Base-by-base conservation (phyloP, 2,797 vertebrate species). In the Crenichthys baileyi region DNA sequence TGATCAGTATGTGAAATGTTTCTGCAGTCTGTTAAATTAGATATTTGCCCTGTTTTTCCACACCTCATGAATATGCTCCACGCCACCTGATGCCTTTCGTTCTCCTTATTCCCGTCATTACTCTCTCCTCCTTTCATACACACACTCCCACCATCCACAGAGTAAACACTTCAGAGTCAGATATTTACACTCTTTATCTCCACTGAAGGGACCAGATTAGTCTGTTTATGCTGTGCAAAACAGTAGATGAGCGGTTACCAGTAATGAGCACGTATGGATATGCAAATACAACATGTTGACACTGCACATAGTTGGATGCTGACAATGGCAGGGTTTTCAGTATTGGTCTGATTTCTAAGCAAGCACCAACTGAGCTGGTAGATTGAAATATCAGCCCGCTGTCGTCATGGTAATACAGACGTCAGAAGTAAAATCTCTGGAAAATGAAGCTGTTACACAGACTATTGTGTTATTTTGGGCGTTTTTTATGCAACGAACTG, bases 401-500 rank as follows among this genome's bases (percentile, higher is more conserved):
- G 87, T 94, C 71, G 85, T 91, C 92, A 91, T 90, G 87, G 89
- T 80, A 84, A 93, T 87, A 73, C 39, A 91, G 85, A 92, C 85
- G 91, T 91, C 80, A 81, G 83, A 55, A 13, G 75, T 76, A 70
- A 75, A 83, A 90, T 76, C 53, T 67, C 63, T 79, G 51, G 61
- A 81, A 91, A 86, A 88, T 79, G 76, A 90, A 87, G 84, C 83
- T 31, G 76, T 87, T 85, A 76, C 31, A 82, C 67, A 13, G 53
- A 72, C 75, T 89, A 31, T 44, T 51, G 76, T 86, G 84, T 91
- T 89, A 91, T 91, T 93, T 88, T 84, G 56, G 78, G 86, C 48
- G 80, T 88, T 71, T n/a, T 24, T 77, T 73, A 79, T n/a, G 39
- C 78, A 90, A 72, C 70, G 5, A 46, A 41, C 71, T 82, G 65